These are phyloP conservation scores for Rhingia campestris DNA, from an alignment of 2,888 invertebrate genomes.

Conservation along the genomic window DNA sequence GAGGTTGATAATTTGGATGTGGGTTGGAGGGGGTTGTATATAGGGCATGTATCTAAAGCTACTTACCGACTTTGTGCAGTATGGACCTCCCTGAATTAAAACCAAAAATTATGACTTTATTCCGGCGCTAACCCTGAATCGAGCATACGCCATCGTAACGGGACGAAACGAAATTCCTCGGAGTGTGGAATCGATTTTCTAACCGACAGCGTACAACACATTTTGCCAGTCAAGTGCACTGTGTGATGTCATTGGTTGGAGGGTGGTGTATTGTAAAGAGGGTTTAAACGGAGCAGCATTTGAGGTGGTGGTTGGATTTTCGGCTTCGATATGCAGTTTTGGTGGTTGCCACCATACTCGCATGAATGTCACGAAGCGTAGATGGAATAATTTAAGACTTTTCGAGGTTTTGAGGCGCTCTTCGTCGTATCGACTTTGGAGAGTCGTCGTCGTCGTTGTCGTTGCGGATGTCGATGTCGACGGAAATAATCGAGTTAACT, in stretches of 20 bases:
- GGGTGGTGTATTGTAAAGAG: background rate
- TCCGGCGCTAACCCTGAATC: slow-evolving; percentile 28
- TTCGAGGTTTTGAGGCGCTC: slow-evolving; percentile 30
- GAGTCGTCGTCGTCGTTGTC: slow-evolving; percentile 12
- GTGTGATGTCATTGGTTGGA: slow-evolving; percentile 1
- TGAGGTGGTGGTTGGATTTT: slow-evolving; percentile 37
- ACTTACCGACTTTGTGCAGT: slow-evolving; percentile 27
- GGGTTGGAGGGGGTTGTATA: background rate
- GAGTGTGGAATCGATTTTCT: slow-evolving; percentile 70
- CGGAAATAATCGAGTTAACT: slow-evolving; percentile 62
- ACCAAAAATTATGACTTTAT: slow-evolving; percentile 27
- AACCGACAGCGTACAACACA: slow-evolving; percentile 48
- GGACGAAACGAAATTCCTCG: slow-evolving; percentile 50
- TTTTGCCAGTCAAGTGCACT: slow-evolving; percentile 59
- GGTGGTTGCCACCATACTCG: slow-evolving; percentile 26
- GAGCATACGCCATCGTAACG: background rate
- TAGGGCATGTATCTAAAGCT: slow-evolving; percentile 17
- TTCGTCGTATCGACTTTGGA: slow-evolving; percentile 45
- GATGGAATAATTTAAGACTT: slow-evolving; percentile 62
- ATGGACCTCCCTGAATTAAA: background rate
- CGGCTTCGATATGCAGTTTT: slow-evolving; percentile 60
- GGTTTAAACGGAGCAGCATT: background rate
- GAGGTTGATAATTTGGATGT: background rate
- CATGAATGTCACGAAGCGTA: slow-evolving; percentile 53
- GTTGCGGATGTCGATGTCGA: background rate